Evolutionary conservation across 1,140 invertebrate species (phyloP), one percentile per base, ranked within the genome.

Genomic region (Anthonomus grandis): DNA sequence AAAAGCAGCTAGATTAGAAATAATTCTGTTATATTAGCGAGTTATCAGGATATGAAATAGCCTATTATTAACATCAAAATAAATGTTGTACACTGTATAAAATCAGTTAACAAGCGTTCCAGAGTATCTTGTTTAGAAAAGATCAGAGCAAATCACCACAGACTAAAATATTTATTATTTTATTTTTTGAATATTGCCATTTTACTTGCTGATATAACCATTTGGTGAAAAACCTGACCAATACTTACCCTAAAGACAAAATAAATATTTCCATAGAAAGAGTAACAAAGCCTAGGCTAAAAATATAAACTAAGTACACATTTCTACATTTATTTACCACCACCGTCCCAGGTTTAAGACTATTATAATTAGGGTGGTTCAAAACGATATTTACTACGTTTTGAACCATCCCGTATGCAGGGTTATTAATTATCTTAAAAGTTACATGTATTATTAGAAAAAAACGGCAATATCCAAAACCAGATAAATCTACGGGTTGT

Each of bases 151-250:
- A 49, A 57, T 57, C 55, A 47, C 55, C 55, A 57, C n/a, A 57
- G 55, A 57, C 47, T 50, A 50, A 49, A 9, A 42, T 50, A 2
- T 22, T 15, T 31, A 34, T 55, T 53, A n/a, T n/a, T n/a, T n/a
- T n/a, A n/a, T n/a, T 56, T 55, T 57, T 58, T 49, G 62, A 62
- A 65, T 65, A 65, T 60, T 65, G 61, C 57, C 63, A 67, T 59
- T 65, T 63, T 59, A 48, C 19, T 39, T 23, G 15, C 8, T 15
- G 31, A 15, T 23, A 5, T n/a, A 25, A 34, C 52, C 45, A 54
- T 31, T 39, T 54, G 15, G 41, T n/a, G n/a, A n/a, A n/a, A n/a
- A n/a, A n/a, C n/a, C n/a, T n/a, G n/a, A n/a, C n/a, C n/a, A n/a
- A 59, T 59, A 62, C 60, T 55, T 62, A 62, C 56, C 56, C 59